phyloP scores from a whole-genome alignment of 2,797 vertebrate species.

The Coilia nasus region DNA sequence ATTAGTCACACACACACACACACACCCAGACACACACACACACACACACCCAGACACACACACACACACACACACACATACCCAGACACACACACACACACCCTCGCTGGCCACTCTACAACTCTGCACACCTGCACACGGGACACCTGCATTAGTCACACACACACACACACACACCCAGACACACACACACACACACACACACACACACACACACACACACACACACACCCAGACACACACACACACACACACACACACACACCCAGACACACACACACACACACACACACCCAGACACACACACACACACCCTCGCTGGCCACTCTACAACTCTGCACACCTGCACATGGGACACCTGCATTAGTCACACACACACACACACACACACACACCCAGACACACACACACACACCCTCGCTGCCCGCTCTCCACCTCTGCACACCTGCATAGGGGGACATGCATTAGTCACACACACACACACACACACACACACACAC shows the following conservation, averaged over 20 bases:
- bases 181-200: too few relatives aligned
- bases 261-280: background rate
- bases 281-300: background rate
- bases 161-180: background rate
- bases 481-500: too few relatives aligned
- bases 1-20: background rate
- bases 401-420: constrained; percentile 46
- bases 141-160: background rate
- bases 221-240: too few relatives aligned
- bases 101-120: too few relatives aligned
- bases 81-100: constrained; percentile 15
- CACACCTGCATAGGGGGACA: too few relatives aligned
- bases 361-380: background rate
- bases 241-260: background rate
- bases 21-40: background rate
- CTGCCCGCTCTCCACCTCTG: background rate
- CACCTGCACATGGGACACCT: background rate
- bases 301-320: background rate
- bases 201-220: background rate
- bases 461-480: too few relatives aligned
- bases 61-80: constrained; percentile 23
- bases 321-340: too few relatives aligned
- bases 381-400: too few relatives aligned
- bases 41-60: background rate
- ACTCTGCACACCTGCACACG: background rate